Base-by-base conservation (phyloP, 2,797 vertebrate genomes). In the Phataginus tricuspis region DNA sequence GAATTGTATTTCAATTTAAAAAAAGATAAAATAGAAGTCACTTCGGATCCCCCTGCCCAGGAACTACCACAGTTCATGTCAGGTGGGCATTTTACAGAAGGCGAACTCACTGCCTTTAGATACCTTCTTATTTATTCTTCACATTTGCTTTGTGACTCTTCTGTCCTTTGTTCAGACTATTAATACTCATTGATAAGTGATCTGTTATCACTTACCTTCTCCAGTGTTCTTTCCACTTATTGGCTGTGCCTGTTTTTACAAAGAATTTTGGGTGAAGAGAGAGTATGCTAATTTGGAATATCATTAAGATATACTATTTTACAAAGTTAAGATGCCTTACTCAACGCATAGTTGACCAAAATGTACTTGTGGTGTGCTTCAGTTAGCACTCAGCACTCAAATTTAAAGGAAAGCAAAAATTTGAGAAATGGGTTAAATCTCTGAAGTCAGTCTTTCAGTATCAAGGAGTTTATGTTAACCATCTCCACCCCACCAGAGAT, bases 221-320 rank as follows among this genome's bases (percentile, higher is more conserved):
- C 63, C 59, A 0, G 2, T 9, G 55, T 45, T 90, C 11, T 69
- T 80, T 71, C 18, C n/a, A 63, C 59, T 53, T 45, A 59, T 31
- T 90, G 0, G 1, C 29, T 80, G 19, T 59, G 25, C 12, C 61
- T 37, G 0, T 64, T 88, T 27, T 69, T 25, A 72, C 34, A 61
- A 37, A 87, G 78, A 87, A n/a, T 77, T 89, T 77, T 64, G 42
- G 42, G 21, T 72, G 34, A 80, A 85, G 23, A 31, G 21, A 39
- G 72, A 93, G n/a, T 12, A 23, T 71, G 55, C 31, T 96, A 68
- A 42, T 91, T 83, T 89, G 79, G 55, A 91, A 42, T 88, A 18
- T 93, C 21, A 39, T 87, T 90, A 91, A 93, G 91, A 78, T 83
- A 39, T 37, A 37, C 27, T 82, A 7, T 91, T 82, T 94, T 82